Evolutionary conservation across 2,888 invertebrate genomes (phyloP), one percentile per base, ranked within the genome.

Genomic region (Chironomus riparius): DNA sequence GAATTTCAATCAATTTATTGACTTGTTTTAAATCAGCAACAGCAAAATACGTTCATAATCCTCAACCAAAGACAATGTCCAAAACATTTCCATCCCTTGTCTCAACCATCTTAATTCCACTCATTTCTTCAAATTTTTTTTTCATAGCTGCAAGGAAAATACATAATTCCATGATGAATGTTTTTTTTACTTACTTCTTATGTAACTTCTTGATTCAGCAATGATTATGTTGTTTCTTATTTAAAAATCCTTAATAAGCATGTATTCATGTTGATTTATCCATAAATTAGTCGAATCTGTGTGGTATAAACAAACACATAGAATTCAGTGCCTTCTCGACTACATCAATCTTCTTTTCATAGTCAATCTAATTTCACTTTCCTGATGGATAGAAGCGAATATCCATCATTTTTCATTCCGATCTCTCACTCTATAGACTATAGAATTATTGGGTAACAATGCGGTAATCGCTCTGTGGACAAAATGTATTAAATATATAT

Each of bases 401-500:
- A 65, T 65, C 65, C 65, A 65, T 65, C 65, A 65, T 65, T 65
- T 65, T 65, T 65, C 65, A 65, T 65, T 21, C 18, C 56, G 7
- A n/a, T 56, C 18, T 15, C 18, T 50, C 50, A 50, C 50, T 28
- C 28, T 38, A 38, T 38, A 38, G 7, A 38, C 10, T 38, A 10
- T 65, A 12, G 5, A 65, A 65, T 65, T 65, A 21, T 65, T 24
- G 22, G 21, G 21, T 65, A 21, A 65, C 65, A 24, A 24, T 21
- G 65, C 65, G 24, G 21, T 65, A 65, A 65, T 65, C 65, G 21
- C 65, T 65, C 21, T 65, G 65, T 65, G 65, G 65, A 65, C 65
- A 65, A 65, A 65, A 65, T 65, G 65, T 65, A 65, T 65, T 65
- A 65, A 65, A 65, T n/a, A n/a, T n/a, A n/a, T n/a, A 65, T 21